Conservation (phyloP, 1,140 invertebrate genomes). For the Brachionus manjavacas region DNA sequence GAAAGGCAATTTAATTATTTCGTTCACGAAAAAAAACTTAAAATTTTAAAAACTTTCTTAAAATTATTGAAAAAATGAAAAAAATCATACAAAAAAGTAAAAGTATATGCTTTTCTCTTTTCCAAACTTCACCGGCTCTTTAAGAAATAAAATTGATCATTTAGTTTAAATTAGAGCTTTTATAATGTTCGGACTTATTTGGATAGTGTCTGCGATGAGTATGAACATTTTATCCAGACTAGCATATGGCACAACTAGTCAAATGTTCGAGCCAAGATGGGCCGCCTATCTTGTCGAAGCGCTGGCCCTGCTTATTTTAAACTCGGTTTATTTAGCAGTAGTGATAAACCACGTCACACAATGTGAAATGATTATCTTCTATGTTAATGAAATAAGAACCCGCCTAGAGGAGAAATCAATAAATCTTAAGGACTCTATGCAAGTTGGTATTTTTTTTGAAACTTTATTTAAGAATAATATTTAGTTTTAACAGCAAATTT, state of each 20-base stretch:
- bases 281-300: slow-evolving; percentile 50
- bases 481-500: slow-evolving; percentile 29
- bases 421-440: slow-evolving; percentile 55
- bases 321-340: slow-evolving; percentile 53
- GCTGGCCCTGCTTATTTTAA: slow-evolving; percentile 50
- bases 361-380: slow-evolving; percentile 57
- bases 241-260: slow-evolving; percentile 46
- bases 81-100: too few relatives aligned
- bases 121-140: too few relatives aligned
- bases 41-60: too few relatives aligned
- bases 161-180: slow-evolving; percentile 43
- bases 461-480: background rate
- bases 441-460: slow-evolving; percentile 47
- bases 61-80: too few relatives aligned
- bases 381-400: slow-evolving; percentile 51
- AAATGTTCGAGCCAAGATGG: slow-evolving; percentile 46
- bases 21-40: too few relatives aligned
- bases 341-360: slow-evolving; percentile 56
- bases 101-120: too few relatives aligned
- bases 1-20: too few relatives aligned
- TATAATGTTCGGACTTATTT: slow-evolving; percentile 48
- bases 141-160: background rate
- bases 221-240: slow-evolving; percentile 51
- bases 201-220: slow-evolving; percentile 49
- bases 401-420: slow-evolving; percentile 55